Percentiles rank a stretch among this genome's conserved stretches.
Conservation (phyloP, 2,888 invertebrate species). For the Eumacrocentrus americanus region DNA sequence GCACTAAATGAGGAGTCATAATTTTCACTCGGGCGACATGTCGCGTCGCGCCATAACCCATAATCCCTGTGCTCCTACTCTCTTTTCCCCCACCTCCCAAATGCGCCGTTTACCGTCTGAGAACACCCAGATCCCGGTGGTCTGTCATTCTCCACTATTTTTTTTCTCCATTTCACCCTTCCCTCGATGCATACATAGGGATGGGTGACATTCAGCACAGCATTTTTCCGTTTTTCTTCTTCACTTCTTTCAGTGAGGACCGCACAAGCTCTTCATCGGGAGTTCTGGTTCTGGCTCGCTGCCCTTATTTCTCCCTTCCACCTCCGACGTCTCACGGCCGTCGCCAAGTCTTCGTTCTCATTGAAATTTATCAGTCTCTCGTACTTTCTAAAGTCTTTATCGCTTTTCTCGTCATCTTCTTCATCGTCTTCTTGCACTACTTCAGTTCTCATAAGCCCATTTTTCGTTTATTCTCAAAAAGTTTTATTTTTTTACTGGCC, state of each 20-base stretch:
- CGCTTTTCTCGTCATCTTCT: constrained; percentile 36
- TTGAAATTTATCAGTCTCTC: constrained; percentile 49
- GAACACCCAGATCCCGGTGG: constrained; percentile 15
- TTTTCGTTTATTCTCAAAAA: constrained; percentile 12
- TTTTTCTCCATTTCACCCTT: background rate
- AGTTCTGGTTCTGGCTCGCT: no score
- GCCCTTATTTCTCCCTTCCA: background rate
- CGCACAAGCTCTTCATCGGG: no score
- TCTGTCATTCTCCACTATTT: background rate
- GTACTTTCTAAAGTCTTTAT: constrained; percentile 38
- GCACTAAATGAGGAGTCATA: constrained; percentile 55
- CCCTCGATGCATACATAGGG: constrained; percentile 14
- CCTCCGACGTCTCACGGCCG: constrained; percentile 10
- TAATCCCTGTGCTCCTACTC: constrained; percentile 38
- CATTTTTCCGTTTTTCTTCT: background rate
- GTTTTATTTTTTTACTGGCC: constrained; percentile 37
- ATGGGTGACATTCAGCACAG: background rate
- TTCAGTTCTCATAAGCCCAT: background rate
- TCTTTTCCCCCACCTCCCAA: constrained; percentile 12
- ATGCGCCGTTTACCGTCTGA: constrained; percentile 26
- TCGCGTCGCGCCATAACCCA: constrained; percentile 45
- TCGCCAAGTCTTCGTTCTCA: constrained; percentile 26
- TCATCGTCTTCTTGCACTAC: background rate
- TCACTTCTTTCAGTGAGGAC: no score
- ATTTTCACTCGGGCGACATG: constrained; percentile 51